These are phyloP conservation scores for Diadophis punctatus DNA, from an alignment of 2,113 vertebrate species.

Conservation along the genomic window DNA sequence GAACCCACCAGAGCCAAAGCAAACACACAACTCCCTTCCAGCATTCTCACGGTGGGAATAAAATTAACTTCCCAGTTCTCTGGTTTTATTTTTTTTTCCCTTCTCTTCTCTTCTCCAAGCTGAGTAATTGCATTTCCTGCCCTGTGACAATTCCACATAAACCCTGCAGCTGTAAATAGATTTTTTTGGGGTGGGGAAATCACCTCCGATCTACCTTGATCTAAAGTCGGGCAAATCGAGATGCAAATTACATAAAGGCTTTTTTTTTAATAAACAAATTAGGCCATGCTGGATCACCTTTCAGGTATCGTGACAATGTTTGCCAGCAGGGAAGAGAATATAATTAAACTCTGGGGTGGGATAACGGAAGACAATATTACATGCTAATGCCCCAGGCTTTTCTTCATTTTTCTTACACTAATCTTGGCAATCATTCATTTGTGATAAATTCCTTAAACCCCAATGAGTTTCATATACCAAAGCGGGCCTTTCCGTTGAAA, in stretches of 20 bases:
- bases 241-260: conserved; percentile 19
- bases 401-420: background rate
- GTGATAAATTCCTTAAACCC: background rate
- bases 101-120: conserved; percentile 23
- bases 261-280: conserved; percentile 9
- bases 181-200: rapidly evolving
- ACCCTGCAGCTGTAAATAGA: background rate
- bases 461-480: background rate
- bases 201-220: rapidly evolving
- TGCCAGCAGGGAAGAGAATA: background rate
- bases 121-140: conserved; percentile 27
- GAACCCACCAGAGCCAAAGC: conserved; percentile 59
- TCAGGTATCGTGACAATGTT: background rate
- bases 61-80: conserved; percentile 55
- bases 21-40: conserved; percentile 55
- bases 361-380: background rate
- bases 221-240: background rate
- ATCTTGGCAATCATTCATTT: background rate
- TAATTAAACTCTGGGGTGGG: background rate
- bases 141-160: conserved; percentile 2
- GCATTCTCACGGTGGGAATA: conserved; percentile 37
- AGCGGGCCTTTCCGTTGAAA: background rate
- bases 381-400: background rate
- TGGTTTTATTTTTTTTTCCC: background rate
- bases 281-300: background rate